Evolutionary conservation across 53 echinoderm and acorn worm species (phyloP).

Genomic region (Echinometra lucunter): DNA sequence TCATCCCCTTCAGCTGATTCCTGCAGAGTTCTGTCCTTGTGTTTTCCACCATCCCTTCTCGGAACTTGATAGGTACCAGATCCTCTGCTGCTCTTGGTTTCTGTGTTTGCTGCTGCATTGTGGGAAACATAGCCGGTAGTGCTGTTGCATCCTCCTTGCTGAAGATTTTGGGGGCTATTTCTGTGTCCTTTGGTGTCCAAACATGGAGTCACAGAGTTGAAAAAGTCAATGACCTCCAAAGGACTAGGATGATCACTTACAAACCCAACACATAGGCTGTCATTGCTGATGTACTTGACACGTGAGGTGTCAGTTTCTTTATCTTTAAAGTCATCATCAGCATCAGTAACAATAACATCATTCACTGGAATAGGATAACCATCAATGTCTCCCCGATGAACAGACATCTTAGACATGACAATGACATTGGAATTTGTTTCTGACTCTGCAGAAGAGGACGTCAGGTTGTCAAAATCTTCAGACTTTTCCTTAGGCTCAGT

Average conservation of each 20-base stretch:
- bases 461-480: not conserved
- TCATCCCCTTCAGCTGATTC: constrained; percentile 2
- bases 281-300: constrained; percentile 37
- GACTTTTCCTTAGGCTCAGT: not conserved
- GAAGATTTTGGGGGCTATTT: not conserved
- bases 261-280: not conserved
- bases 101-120: not conserved
- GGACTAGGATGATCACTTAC: not conserved
- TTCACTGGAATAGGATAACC: not conserved
- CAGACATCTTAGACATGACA: not conserved
- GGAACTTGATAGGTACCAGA: not conserved
- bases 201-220: not conserved
- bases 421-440: not conserved
- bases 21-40: not conserved
- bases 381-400: not conserved
- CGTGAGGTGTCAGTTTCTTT: not conserved
- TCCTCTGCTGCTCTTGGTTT: not conserved
- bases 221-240: not conserved
- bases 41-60: not conserved
- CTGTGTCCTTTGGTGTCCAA: not conserved
- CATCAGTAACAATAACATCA: no score
- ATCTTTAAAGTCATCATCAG: not conserved
- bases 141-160: not conserved
- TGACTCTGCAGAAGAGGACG: no score
- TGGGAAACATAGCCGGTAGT: not conserved